Percentiles rank a stretch among this genome's conserved stretches.
Evolutionary conservation across 2,797 vertebrate species (phyloP).

Genomic region (Dicrostonyx torquatus): DNA sequence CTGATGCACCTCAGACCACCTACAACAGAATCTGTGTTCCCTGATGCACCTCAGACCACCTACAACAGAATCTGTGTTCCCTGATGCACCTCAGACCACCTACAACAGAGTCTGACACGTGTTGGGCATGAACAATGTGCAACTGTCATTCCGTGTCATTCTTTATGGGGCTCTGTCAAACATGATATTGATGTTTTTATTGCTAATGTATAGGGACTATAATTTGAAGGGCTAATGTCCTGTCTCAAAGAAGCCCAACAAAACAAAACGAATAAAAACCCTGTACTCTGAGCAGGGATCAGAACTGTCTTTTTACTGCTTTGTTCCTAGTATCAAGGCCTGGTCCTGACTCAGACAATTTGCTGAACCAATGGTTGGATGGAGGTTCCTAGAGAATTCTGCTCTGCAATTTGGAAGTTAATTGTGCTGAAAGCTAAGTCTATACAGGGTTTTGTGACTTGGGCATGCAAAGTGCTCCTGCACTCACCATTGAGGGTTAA

Average conservation of each 20-base stretch:
- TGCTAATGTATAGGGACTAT: not conserved
- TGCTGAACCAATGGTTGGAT: not conserved
- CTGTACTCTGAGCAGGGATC: not conserved
- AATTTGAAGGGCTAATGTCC: not conserved
- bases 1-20: not conserved
- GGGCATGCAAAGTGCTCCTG: not conserved
- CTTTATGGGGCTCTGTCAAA: not conserved
- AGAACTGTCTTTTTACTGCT: not conserved
- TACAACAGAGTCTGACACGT: not conserved
- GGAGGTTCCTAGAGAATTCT: not conserved
- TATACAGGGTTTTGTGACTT: not conserved
- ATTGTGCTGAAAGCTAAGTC: not conserved
- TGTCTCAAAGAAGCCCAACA: not conserved
- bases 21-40: not conserved
- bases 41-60: not conserved
- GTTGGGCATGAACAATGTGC: not conserved
- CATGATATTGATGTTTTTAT: not conserved
- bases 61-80: not conserved
- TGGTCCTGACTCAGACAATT: not conserved
- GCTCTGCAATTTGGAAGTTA: not conserved
- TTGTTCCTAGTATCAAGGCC: not conserved
- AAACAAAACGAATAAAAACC: not conserved
- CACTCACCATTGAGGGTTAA: not conserved
- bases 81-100: not conserved
- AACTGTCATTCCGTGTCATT: not conserved